These are phyloP conservation scores for Sesia bembeciformis DNA, from an alignment of 2,888 invertebrate genomes.

Conservation along the genomic window DNA sequence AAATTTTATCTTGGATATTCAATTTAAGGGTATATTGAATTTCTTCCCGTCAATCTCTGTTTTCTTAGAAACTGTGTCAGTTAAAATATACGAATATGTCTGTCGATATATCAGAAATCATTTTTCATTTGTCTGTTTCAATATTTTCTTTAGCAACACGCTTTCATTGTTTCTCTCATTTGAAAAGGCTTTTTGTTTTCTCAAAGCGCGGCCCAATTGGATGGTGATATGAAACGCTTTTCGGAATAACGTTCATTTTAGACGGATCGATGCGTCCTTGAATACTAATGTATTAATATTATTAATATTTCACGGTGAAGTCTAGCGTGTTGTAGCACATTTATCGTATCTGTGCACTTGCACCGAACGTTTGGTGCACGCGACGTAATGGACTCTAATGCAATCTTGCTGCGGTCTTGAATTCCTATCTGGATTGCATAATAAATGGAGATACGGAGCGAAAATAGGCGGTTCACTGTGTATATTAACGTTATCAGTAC, in stretches of 20 bases:
- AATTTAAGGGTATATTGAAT: constrained; percentile 37
- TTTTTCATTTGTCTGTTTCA: too few relatives aligned
- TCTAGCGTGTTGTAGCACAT: not conserved
- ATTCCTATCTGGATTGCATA: constrained; percentile 14
- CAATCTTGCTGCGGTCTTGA: constrained; percentile 28
- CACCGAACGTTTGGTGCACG: constrained; percentile 10
- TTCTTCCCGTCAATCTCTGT: constrained; percentile 7
- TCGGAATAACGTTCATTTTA: not conserved
- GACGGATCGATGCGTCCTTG: not conserved
- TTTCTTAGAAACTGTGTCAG: constrained; percentile 1
- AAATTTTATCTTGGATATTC: constrained; percentile 34
- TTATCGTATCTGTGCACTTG: not conserved
- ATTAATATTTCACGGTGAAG: not conserved
- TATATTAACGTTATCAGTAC: too few relatives aligned
- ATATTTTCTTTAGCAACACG: not conserved
- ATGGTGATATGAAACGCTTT: constrained; percentile 10
- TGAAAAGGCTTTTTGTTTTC: constrained; percentile 13
- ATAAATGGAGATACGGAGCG: constrained; percentile 23
- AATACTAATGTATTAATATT: not conserved
- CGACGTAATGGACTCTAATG: constrained; percentile 27
- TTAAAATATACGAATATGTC: too few relatives aligned
- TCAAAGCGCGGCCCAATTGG: constrained; percentile 8
- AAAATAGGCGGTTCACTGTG: not conserved
- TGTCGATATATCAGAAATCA: too few relatives aligned
- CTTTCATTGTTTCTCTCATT: not conserved